Base-by-base conservation (phyloP, 2,797 vertebrate species). In the Melanotaenia nigrans region DNA sequence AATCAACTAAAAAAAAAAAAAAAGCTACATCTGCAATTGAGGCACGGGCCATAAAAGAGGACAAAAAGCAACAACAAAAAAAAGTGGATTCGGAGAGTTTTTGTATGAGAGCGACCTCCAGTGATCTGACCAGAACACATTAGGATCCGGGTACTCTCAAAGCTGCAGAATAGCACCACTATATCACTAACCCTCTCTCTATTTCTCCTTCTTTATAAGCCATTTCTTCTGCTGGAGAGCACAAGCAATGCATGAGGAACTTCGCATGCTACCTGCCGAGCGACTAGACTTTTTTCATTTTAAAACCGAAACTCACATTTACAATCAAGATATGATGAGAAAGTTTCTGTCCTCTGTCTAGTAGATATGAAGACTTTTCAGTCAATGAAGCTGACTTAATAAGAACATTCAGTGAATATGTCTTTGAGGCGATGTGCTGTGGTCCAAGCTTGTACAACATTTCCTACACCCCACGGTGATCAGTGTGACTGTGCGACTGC, bases 71-170 rank as follows among this genome's bases (percentile, higher is more conserved):
- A 94, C 92, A 95, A 95, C 85, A 85, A 91, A 94, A 95, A 89
- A 93, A 91, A 92, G 89, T 90, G 90, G 87, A 84, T 80, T 82
- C 75, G 51, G 79, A 83, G 79, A 71, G 81, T 71, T 86, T 92
- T 94, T 87, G 94, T 93, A 94, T 85, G 92, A 92, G 93, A 91
- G 95, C 92, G 92, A 91, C 79, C 93, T 95, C 91, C 93, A 90
- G 92, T 94, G 92, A 95, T 93, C 85, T 94, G 89, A 94, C 87
- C 75, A 72, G 81, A 73, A 85, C 90, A 88, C 83, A 89, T 91
- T 82, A 73, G 90, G 90, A 84, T 92, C 94, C 85, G 90, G 93
- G 92, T 93, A 90, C 92, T 91, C 94, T 92, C 92, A 95, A 96
- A 94, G 95, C 94, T 96, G 95, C 94, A 95, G 95, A 92, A 94